A percentile compares a stretch with the other conserved stretches of the same genome.
phyloP scores from a whole-genome alignment of 2,113 vertebrate genomes.

The Apteryx owenii region DNA sequence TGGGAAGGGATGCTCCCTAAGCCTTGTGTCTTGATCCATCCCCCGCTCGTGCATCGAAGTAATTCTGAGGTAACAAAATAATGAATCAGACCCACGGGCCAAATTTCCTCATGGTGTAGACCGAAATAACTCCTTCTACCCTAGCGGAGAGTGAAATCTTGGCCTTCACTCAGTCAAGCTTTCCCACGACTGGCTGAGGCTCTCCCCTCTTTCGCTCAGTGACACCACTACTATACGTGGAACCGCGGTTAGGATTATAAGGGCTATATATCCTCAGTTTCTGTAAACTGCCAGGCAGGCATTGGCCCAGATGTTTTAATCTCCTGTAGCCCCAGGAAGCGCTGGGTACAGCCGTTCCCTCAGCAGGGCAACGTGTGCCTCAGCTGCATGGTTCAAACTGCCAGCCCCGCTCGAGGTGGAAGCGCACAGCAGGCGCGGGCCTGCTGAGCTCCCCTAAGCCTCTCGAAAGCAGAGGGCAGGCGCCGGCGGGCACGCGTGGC shows the following conservation, averaged over 20 bases:
- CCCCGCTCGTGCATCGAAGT: neutral
- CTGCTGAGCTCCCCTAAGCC: neutral
- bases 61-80: neutral
- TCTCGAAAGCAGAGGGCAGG: accelerated
- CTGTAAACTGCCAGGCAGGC: accelerated
- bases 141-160: neutral
- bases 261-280: neutral
- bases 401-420: neutral
- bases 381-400: neutral
- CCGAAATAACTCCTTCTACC: neutral
- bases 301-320: neutral
- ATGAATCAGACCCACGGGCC: neutral
- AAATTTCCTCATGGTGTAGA: neutral
- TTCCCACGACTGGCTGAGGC: neutral
- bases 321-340: neutral
- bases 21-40: neutral
- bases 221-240: neutral
- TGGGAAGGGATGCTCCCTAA: neutral
- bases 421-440: accelerated
- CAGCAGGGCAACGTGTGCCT: accelerated
- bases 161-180: neutral
- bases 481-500: accelerated
- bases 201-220: neutral
- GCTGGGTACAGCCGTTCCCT: neutral
- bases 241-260: neutral